A percentile compares a stretch with the other conserved stretches of the same genome.
These are phyloP conservation scores for Capreolus pygargus DNA, from an alignment of 2,113 vertebrate species.

Conservation along the genomic window DNA sequence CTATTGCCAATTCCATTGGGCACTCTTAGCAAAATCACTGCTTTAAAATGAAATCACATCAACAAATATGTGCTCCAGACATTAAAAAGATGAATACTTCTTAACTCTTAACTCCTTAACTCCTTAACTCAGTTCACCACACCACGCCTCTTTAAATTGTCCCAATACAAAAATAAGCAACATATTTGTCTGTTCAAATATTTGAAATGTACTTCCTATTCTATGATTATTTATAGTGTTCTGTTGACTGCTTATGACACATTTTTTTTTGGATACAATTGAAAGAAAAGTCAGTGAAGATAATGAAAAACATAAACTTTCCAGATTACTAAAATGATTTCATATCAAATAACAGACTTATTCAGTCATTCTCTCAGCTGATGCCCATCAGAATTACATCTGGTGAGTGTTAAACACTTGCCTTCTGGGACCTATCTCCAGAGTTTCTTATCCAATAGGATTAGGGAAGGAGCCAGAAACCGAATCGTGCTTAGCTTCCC, in stretches of 20 bases:
- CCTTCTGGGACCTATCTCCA: neutral
- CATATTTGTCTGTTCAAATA: neutral
- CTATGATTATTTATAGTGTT: neutral
- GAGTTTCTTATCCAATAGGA: neutral
- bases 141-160: neutral
- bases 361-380: neutral
- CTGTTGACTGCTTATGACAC: neutral
- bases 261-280: slow-evolving; percentile 19
- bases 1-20: neutral
- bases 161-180: neutral
- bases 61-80: neutral
- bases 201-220: neutral
- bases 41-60: neutral
- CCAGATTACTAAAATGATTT: neutral
- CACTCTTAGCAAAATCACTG: neutral
- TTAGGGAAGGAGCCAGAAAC: neutral
- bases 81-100: neutral
- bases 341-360: neutral
- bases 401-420: neutral
- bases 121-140: neutral
- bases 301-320: slow-evolving; percentile 11
- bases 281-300: neutral
- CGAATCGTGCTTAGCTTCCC: neutral
- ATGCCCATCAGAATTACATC: neutral
- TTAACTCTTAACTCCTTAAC: neutral